Conservation (phyloP, 2,888 invertebrate genomes). For the Conops quadrifasciatus region DNA sequence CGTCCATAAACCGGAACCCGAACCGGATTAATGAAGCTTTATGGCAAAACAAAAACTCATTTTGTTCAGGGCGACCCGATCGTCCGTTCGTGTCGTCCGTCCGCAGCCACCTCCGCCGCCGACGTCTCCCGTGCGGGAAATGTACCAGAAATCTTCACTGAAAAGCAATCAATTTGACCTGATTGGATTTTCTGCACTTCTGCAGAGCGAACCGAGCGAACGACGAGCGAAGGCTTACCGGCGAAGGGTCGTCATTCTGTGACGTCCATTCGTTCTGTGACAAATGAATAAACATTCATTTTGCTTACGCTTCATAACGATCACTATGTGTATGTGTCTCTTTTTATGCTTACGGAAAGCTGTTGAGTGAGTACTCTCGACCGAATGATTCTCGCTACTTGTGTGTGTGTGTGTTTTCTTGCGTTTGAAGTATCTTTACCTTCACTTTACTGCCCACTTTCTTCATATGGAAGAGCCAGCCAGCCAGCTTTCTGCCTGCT, state of each 20-base stretch:
- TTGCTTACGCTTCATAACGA: conserved; percentile 34
- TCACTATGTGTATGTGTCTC: background rate
- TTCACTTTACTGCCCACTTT: no score
- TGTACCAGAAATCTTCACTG: conserved; percentile 2
- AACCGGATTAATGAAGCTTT: conserved; percentile 23
- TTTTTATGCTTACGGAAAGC: background rate
- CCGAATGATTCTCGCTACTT: no score
- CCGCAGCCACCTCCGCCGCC: background rate
- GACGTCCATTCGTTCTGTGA: conserved; percentile 18
- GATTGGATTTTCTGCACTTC: conserved; percentile 30
- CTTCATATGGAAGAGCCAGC: no score
- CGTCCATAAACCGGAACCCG: background rate
- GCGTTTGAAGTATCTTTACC: no score
- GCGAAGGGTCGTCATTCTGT: background rate
- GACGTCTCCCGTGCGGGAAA: background rate
- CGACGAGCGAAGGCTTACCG: background rate
- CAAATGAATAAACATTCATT: conserved; percentile 36
- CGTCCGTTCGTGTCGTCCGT: background rate
- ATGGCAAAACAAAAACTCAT: conserved; percentile 9
- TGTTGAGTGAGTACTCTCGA: no score
- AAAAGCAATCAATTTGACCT: conserved; percentile 27
- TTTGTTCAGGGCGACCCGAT: background rate
- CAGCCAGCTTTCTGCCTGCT: background rate
- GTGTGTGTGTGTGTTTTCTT: no score
- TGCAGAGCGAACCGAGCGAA: background rate